Evolutionary conservation across 2,113 vertebrate genomes (phyloP), one percentile per base, ranked within the genome.

Genomic region (Xenopus laevis): DNA sequence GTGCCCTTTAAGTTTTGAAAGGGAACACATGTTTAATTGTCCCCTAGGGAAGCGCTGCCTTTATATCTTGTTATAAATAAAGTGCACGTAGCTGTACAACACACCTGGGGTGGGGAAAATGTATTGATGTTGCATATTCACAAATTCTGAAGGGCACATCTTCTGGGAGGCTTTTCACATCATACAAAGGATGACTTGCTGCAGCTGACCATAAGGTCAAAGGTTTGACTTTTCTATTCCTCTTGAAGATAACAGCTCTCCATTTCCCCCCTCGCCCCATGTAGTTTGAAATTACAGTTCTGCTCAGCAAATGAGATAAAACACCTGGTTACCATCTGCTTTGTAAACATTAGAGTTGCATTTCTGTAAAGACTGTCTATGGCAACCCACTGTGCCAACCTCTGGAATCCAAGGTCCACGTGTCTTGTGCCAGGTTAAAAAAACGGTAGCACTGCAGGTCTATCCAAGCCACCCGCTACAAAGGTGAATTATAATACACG

Each of bases 291-390:
- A 79, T 72, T 71, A 76, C 53, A 81, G 65, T 68, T 77, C 78
- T 81, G 68, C 66, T 83, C 83, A 65, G 65, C 57, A 79, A 78
- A 81, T 69, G 79, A 84, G 86, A 87, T 83, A 81, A 86, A 85
- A 81, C 85, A 83, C 82, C 87, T 87, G 86, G 71, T 81, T 82
- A 78, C 81, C 83, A 81, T 84, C 90, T 91, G 87, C 84, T 91
- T 91, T 84, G 84, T 91, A 90, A 91, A 89, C 87, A 89, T 88
- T 81, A 81, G 15, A 50, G 47, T 50, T 50, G 47, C 15, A 50
- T 13, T 50, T 50, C 47, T 4, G 47, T 50, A 50, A 50, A 12
- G 11, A 50, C 47, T 13, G 47, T 50, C 47, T 40, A 40, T 9
- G 33, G 33, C 33, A 40, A 40, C 33, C 33, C 8, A 40, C 33